Base-by-base conservation (phyloP, 2,113 vertebrate species). In the Cololabis saira region DNA sequence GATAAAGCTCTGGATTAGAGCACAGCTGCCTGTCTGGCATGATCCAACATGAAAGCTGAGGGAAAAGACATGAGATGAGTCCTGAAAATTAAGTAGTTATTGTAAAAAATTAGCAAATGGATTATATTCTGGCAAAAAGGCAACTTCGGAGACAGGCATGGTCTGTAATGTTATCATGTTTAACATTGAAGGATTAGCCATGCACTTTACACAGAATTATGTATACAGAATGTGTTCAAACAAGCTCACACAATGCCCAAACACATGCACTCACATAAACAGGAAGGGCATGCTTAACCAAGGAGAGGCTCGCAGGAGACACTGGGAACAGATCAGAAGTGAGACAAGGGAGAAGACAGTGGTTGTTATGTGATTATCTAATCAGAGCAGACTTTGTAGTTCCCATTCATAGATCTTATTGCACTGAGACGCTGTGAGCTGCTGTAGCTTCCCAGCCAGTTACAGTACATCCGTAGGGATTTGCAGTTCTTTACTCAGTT, bases 201-300 rank as follows among this genome's bases (percentile, higher is more conserved):
- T 12, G 41, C 15, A 44, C 9, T 10, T 40, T 41, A 43, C 51
- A 17, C 10, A 11, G 5, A 45, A 45, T 51, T 66, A 18, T 14
- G 15, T 10, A 22, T 19, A 18, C 15, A 18, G 50, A 18, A 5
- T 43, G 27, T 45, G n/a, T 17, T 48, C 30, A 42, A n/a, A 17
- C 19, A 27, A 27, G 24, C 24, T 43, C 49, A 43, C 51, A 27
- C 48, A 48, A 24, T 33, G 65, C 18, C 5, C n/a, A 63, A 24
- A 71, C 19, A 63, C 60, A 61, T 27, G 24, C 16, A 15, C 27
- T 41, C 40, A 18, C 21, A 78, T 65, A 85, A 80, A 89, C 86
- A 89, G 90, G 90, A 90, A 88, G 78, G 65, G 52, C 58, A 73
- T 45, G 42, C 63, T 77, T 56, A 63, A 83, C 50, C 67, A 63